Conservation (phyloP, 1,140 invertebrate species). For the Tetramorium parvispinum region DNA sequence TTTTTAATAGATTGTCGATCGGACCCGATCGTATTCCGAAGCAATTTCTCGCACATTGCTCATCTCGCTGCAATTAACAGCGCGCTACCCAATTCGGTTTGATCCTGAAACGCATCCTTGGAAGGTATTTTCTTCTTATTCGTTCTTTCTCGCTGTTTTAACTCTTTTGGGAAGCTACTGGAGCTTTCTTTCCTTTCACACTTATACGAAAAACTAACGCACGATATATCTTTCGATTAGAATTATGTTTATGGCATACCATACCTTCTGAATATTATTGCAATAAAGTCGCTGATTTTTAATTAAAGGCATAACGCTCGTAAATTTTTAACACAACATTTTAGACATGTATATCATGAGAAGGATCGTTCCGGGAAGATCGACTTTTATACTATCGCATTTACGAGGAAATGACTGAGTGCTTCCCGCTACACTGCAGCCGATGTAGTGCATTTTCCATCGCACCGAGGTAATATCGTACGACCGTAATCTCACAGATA, state of each 20-base stretch:
- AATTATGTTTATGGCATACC: not conserved
- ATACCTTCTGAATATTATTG: not conserved
- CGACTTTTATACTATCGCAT: constrained; percentile 49
- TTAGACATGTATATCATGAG: not conserved
- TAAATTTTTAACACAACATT: constrained; percentile 12
- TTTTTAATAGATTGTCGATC: constrained; percentile 66
- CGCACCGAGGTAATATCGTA: constrained; percentile 51
- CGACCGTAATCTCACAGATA: constrained; percentile 47
- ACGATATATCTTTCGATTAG: not conserved
- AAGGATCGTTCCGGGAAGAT: constrained; percentile 12
- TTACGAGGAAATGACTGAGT: constrained; percentile 54
- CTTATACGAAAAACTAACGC: not conserved
- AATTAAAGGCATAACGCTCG: not conserved
- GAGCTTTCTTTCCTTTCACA: not conserved
- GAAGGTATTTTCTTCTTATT: not conserved
- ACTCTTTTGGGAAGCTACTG: not conserved
- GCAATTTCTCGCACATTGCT: constrained; percentile 22
- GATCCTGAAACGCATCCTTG: constrained; percentile 6
- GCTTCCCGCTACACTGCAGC: constrained; percentile 40
- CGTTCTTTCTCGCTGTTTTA: not conserved
- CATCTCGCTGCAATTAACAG: constrained; percentile 26
- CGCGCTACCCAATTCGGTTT: constrained; percentile 7
- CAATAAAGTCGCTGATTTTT: not conserved
- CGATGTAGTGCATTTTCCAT: constrained; percentile 50
- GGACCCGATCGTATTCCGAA: constrained; percentile 37